Evolutionary conservation across 2,888 invertebrate genomes (phyloP).

Genomic region (Ptilodon capucinus): DNA sequence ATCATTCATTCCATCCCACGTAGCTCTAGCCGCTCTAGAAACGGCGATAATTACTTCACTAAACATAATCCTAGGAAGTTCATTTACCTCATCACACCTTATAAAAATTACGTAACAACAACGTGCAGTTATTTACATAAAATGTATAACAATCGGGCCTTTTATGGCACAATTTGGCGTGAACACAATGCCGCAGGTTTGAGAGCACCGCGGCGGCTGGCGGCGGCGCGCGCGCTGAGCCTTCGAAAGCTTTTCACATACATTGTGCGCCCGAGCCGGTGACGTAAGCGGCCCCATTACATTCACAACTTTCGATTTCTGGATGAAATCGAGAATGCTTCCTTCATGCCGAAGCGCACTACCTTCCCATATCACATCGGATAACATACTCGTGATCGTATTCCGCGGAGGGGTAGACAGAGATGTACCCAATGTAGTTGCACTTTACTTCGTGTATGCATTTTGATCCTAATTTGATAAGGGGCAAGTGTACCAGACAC

Average conservation of each 20-base stretch:
- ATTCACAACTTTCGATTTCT: slow-evolving; percentile 64
- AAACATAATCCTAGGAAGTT: slow-evolving; percentile 6
- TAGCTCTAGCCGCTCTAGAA: neutral
- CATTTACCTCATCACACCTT: slow-evolving; percentile 15
- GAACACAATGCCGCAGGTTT: slow-evolving; percentile 21
- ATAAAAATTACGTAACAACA: slow-evolving; percentile 16
- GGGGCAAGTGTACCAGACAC: too few species aligned
- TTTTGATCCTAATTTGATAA: too few species aligned
- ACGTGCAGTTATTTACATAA: slow-evolving; percentile 27
- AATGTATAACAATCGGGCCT: slow-evolving; percentile 31
- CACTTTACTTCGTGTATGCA: too few species aligned
- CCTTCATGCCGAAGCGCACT: slow-evolving; percentile 24
- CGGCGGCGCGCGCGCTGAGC: slow-evolving; percentile 5
- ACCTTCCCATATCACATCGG: neutral
- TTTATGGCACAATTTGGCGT: slow-evolving; percentile 22
- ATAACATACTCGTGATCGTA: too few species aligned
- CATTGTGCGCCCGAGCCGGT: slow-evolving; percentile 27
- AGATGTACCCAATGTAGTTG: too few species aligned
- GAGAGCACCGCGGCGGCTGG: slow-evolving; percentile 7
- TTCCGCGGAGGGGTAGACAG: too few species aligned
- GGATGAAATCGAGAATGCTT: slow-evolving; percentile 60
- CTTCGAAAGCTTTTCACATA: slow-evolving; percentile 40
- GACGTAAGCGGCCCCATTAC: slow-evolving; percentile 53
- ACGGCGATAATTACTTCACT: neutral
- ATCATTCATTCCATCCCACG: too few species aligned